Conservation (phyloP, 2,888 invertebrate genomes). For the Octonoba sinensis region DNA sequence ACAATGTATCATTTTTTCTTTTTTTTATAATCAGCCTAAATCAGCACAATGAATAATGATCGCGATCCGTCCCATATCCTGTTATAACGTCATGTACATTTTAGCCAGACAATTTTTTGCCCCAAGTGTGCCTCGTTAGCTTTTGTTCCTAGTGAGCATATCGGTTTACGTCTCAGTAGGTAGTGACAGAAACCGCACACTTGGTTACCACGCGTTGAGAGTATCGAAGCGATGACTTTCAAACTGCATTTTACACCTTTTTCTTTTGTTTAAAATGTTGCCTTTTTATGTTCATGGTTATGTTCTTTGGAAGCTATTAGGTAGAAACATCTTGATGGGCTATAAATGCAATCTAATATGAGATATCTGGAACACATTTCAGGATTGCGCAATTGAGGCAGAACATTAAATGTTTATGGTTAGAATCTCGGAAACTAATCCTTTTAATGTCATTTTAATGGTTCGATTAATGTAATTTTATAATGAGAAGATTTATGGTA, state of each 20-base stretch:
- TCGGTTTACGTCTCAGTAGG: slow-evolving; percentile 58
- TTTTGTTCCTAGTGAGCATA: slow-evolving; percentile 50
- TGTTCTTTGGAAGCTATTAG: background rate
- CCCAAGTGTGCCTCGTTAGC: slow-evolving; percentile 39
- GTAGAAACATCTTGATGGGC: too few species aligned
- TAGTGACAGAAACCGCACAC: slow-evolving; percentile 52
- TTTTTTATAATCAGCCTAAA: too few species aligned
- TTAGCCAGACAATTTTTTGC: slow-evolving; percentile 18
- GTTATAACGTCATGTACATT: slow-evolving; percentile 1
- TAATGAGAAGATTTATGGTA: too few species aligned
- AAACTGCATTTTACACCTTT: slow-evolving; percentile 17
- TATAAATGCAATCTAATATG: too few species aligned
- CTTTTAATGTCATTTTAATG: too few species aligned
- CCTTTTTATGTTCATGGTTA: background rate
- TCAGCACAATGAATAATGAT: slow-evolving; percentile 44
- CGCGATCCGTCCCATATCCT: slow-evolving; percentile 43
- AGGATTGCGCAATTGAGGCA: too few species aligned
- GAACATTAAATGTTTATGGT: too few species aligned
- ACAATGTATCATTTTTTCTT: slow-evolving; percentile 55
- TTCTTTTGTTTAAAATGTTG: slow-evolving; percentile 9
- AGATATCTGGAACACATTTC: too few species aligned
- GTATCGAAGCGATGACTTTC: slow-evolving; percentile 30
- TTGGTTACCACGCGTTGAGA: slow-evolving; percentile 40
- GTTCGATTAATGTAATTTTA: too few species aligned
- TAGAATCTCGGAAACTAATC: too few species aligned